Evolutionary conservation across 1,140 invertebrate species (phyloP).

Genomic region (Papilio helenus): DNA sequence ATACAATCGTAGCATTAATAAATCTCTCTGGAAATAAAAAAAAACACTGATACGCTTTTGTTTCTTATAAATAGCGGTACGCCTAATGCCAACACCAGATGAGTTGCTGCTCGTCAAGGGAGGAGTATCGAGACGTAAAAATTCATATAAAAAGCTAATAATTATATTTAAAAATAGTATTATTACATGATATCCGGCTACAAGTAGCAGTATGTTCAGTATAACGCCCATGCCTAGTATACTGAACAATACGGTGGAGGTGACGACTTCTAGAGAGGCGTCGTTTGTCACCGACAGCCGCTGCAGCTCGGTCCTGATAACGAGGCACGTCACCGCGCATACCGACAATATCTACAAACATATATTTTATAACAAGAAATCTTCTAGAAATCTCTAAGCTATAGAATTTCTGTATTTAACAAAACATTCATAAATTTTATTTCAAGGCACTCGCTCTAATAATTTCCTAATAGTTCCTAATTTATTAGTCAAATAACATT

Average conservation of each 20-base stretch:
- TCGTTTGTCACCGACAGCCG: constrained; percentile 50
- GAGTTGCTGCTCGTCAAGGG: neutral
- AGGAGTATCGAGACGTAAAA: too few species aligned
- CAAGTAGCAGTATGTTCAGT: constrained; percentile 67
- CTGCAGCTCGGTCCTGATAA: constrained; percentile 65
- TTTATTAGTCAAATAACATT: neutral
- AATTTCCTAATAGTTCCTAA: neutral
- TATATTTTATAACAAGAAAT: constrained; percentile 10
- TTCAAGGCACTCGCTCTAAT: neutral
- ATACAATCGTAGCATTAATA: constrained; percentile 67
- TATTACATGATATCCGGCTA: constrained; percentile 68
- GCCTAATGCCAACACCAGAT: too few species aligned
- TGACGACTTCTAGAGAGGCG: constrained; percentile 61
- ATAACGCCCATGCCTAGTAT: constrained; percentile 73
- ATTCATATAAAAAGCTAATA: too few species aligned
- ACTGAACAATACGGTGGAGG: constrained; percentile 66
- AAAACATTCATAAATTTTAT: neutral
- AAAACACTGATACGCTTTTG: constrained; percentile 24
- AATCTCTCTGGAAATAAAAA: constrained; percentile 65
- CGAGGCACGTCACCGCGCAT: constrained; percentile 55
- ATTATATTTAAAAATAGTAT: too few species aligned
- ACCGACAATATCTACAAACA: constrained; percentile 63
- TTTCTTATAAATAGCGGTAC: neutral
- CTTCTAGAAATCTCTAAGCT: neutral
- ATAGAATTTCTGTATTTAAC: neutral